Evolutionary conservation across 1,140 invertebrate genomes (phyloP).

Genomic region (Manduca sexta): DNA sequence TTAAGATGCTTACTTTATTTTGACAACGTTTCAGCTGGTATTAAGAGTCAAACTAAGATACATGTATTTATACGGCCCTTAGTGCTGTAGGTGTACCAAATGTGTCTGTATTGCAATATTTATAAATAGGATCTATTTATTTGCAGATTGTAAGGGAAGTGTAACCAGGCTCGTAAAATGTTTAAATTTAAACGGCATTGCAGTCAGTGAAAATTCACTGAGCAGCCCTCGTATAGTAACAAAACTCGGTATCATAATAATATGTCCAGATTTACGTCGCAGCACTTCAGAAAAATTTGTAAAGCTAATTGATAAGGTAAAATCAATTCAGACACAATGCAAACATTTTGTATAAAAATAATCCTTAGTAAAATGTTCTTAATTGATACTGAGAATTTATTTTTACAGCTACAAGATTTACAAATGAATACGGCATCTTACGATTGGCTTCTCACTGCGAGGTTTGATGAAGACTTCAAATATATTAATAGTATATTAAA

Average conservation of each 20-base stretch:
- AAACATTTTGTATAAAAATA: too few relatives aligned
- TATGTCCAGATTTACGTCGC: constrained; percentile 21
- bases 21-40: too few relatives aligned
- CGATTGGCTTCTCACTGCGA: constrained; percentile 49
- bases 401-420: constrained; percentile 39
- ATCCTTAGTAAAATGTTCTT: too few relatives aligned
- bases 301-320: constrained; percentile 37
- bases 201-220: constrained; percentile 26
- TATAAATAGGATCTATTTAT: background rate
- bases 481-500: constrained; percentile 43
- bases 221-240: constrained; percentile 15
- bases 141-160: constrained; percentile 24
- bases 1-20: too few relatives aligned
- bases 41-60: too few relatives aligned
- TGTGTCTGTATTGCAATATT: too few relatives aligned
- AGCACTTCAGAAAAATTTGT: constrained; percentile 26
- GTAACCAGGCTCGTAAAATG: constrained; percentile 45
- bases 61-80: too few relatives aligned
- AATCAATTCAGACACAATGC: too few relatives aligned
- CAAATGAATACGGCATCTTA: constrained; percentile 44
- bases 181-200: constrained; percentile 47
- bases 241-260: constrained; percentile 37
- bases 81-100: too few relatives aligned
- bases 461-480: constrained; percentile 35
- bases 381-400: background rate